These are phyloP conservation scores for Gopherus evgoodei DNA, from an alignment of 2,113 vertebrate genomes.

Conservation along the genomic window DNA sequence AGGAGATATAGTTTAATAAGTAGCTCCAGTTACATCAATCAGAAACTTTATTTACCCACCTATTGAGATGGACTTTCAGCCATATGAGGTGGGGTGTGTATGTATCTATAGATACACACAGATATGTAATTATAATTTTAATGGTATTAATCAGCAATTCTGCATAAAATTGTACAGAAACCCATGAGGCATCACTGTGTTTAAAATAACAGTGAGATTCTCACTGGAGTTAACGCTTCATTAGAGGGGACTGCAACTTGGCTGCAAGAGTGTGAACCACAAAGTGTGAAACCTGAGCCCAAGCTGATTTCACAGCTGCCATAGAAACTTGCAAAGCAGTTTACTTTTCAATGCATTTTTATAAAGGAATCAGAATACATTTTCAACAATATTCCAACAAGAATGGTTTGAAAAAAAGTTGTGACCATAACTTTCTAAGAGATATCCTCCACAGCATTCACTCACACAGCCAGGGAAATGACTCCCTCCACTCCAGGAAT, in stretches of 20 bases:
- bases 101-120: not conserved
- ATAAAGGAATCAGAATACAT: not conserved
- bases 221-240: slow-evolving; percentile 47
- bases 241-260: not conserved
- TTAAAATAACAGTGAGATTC: not conserved
- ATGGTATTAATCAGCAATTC: slow-evolving; percentile 21
- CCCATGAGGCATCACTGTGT: slow-evolving; percentile 6
- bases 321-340: not conserved
- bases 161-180: slow-evolving; percentile 19
- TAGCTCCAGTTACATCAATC: not conserved
- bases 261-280: slow-evolving; percentile 32
- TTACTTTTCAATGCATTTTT: not conserved
- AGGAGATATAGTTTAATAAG: not conserved
- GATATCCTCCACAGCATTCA: not conserved
- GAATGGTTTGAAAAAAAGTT: slow-evolving; percentile 35
- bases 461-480: slow-evolving; percentile 6
- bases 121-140: accelerated
- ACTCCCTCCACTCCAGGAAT: accelerated
- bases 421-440: not conserved
- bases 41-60: not conserved
- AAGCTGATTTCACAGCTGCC: slow-evolving; percentile 18
- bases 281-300: not conserved
- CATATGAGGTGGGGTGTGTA: not conserved
- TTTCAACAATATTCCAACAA: slow-evolving; percentile 1
- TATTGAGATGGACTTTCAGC: not conserved